Percentiles rank a stretch among this genome's conserved stretches.
These are phyloP conservation scores for Ceriagrion tenellum DNA, from an alignment of 2,888 invertebrate genomes.

Conservation along the genomic window DNA sequence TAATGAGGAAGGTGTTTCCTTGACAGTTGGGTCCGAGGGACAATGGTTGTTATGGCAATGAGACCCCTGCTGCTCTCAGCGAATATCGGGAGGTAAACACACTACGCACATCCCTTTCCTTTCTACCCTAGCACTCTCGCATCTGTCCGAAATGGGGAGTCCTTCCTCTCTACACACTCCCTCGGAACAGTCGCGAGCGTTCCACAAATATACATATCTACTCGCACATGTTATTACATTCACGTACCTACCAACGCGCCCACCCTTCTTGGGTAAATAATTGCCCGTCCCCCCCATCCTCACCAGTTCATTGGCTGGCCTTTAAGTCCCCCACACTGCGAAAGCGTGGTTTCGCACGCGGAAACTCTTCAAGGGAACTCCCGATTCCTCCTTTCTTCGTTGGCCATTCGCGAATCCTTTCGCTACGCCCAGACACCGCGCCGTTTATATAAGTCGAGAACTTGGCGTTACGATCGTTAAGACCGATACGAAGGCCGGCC, in stretches of 20 bases:
- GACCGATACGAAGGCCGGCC: not conserved
- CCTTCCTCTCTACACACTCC: not conserved
- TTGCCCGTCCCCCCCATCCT: not conserved
- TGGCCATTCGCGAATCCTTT: not conserved
- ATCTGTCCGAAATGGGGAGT: not conserved
- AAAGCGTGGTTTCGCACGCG: not conserved
- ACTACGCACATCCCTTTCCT: not conserved
- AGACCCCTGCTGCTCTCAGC: not conserved
- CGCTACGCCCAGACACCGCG: not conserved
- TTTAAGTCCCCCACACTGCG: not conserved
- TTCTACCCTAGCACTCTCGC: not conserved
- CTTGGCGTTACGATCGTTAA: not conserved
- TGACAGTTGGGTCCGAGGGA: slow-evolving; percentile 7
- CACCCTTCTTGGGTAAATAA: not conserved
- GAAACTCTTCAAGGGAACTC: not conserved
- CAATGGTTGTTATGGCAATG: slow-evolving; percentile 16
- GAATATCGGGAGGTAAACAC: slow-evolving; percentile 2
- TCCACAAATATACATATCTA: not conserved
- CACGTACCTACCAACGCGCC: too few relatives aligned
- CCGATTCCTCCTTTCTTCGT: not conserved
- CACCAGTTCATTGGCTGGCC: not conserved
- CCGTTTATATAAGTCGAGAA: not conserved
- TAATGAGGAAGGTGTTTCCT: slow-evolving; percentile 14
- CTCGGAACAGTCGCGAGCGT: not conserved
- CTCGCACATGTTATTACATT: not conserved